Conservation (phyloP, 2,113 vertebrate species). For the Pseudopipra pipra region DNA sequence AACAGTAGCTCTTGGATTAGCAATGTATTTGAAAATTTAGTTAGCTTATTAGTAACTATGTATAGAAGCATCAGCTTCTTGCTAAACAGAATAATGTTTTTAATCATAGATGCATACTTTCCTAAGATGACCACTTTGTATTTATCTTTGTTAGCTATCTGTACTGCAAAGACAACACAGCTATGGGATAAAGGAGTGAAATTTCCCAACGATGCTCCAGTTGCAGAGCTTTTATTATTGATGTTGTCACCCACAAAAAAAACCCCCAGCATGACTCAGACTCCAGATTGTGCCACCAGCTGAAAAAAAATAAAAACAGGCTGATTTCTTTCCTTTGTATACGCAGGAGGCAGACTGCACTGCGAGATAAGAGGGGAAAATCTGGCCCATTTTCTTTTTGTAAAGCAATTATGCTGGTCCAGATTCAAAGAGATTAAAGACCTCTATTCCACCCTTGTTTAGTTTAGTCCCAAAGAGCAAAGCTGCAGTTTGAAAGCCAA, state of each 20-base stretch:
- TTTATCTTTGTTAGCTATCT: neutral
- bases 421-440: constrained; percentile 30
- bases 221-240: constrained; percentile 6
- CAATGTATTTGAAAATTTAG: neutral
- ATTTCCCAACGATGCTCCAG: neutral
- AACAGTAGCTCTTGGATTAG: neutral
- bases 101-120: neutral
- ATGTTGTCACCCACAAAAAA: neutral
- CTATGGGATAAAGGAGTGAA: neutral
- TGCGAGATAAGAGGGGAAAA: constrained; percentile 19
- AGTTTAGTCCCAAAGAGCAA: neutral
- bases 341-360: neutral
- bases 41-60: neutral
- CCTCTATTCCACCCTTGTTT: neutral
- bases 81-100: neutral
- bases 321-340: constrained; percentile 16
- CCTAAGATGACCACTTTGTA: neutral
- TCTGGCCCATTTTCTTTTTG: neutral
- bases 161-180: neutral
- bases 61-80: neutral
- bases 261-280: neutral
- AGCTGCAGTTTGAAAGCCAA: neutral
- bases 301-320: neutral
- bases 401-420: constrained; percentile 26
- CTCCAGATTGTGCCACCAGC: neutral